These are phyloP conservation scores for Brachyistius frenatus DNA, from an alignment of 2,113 vertebrate genomes.

Conservation along the genomic window DNA sequence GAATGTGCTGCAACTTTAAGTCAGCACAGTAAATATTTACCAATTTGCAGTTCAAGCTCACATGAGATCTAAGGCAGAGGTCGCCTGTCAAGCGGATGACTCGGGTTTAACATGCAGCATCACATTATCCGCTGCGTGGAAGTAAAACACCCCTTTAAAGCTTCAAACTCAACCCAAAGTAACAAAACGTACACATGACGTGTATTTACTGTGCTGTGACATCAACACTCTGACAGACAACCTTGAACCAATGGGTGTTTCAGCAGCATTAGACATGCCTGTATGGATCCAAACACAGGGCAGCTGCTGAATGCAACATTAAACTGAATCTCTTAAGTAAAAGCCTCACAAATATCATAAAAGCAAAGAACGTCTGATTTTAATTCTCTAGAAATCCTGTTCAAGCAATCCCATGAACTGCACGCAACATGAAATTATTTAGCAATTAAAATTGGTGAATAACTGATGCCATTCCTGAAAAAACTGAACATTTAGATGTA, in stretches of 20 bases:
- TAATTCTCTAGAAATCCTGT: too few relatives aligned
- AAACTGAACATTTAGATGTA: too few relatives aligned
- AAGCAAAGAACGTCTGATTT: too few relatives aligned
- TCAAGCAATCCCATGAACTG: too few relatives aligned
- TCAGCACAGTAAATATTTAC: constrained; percentile 54
- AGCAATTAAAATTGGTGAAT: too few relatives aligned
- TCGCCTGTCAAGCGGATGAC: constrained; percentile 16
- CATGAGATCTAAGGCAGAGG: constrained; percentile 35
- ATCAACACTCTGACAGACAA: neutral
- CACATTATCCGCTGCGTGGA: neutral
- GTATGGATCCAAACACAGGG: constrained; percentile 8
- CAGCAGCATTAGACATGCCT: neutral
- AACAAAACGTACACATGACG: too few relatives aligned
- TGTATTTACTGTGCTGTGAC: neutral
- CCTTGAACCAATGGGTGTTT: constrained; percentile 34
- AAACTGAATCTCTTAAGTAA: constrained; percentile 25
- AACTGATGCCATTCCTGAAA: too few relatives aligned
- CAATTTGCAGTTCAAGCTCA: constrained; percentile 25
- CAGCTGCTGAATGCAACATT: constrained; percentile 42
- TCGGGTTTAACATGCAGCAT: neutral
- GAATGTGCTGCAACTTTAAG: constrained; percentile 2
- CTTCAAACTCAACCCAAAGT: neutral
- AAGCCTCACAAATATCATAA: neutral
- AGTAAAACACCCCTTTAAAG: neutral
- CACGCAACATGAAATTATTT: too few relatives aligned